Evolutionary conservation across 2,797 vertebrate species (phyloP), one percentile per base, ranked within the genome.

Genomic region (Falco columbarius): DNA sequence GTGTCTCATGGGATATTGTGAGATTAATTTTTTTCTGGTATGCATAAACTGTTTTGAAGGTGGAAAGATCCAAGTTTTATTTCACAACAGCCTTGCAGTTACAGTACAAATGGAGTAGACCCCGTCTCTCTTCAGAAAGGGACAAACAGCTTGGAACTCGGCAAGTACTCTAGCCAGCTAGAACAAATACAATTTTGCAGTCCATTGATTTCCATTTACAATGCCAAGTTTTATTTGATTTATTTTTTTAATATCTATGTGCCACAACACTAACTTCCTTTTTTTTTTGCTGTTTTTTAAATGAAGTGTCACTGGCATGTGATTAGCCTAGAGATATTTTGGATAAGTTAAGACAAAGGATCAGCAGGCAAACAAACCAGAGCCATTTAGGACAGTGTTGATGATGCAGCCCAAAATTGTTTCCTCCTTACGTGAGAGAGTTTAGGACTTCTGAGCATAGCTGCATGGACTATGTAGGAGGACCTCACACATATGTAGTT

Each of bases 141-240:
- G 86, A 91, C 58, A 90, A 91, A 82, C 72, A 91, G 44, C 79
- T 84, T 83, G 89, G 65, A 97, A 86, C 81, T 87, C 2, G 0
- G 75, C 52, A 77, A 96, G 72, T 75, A 70, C 38, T 90, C 80
- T 84, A 73, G 32, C 72, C 66, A 83, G 34, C 79, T 95, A 95
- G 90, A 91, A 94, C 79, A 97, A 97, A 96, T 67, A 95, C 62
- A 92, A 4, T 95, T 96, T 95, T 96, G 86, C 93, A 96, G 84
- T 73, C 84, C 95, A 92, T 87, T 96, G 94, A 83, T 91, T 96
- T 96, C 76, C 73, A 91, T 91, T 96, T 88, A 94, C 34, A 86
- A 85, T 65, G 81, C 81, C 96, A 95, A 84, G 86, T 88, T 92
- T 93, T 92, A 72, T 87, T 89, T 95, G 24, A 94, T 93, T 90